phyloP scores from a whole-genome alignment of 1,140 invertebrate species.

The Drosophila kikkawai region DNA sequence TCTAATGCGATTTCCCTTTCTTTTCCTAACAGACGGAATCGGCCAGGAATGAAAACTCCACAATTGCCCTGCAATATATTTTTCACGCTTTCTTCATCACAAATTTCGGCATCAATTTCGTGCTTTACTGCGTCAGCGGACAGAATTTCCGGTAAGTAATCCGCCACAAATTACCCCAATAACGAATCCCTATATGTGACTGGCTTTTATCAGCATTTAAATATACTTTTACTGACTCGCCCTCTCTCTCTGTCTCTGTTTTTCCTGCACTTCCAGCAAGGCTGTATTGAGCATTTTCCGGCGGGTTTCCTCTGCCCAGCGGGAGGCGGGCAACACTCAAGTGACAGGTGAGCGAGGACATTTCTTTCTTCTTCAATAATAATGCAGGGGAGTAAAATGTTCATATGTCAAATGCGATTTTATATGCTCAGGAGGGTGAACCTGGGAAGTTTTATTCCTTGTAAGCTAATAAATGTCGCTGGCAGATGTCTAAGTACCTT shows the following conservation, averaged over 20 bases:
- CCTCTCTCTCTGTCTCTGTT: background rate
- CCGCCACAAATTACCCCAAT: constrained; percentile 27
- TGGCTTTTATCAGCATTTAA: constrained; percentile 27
- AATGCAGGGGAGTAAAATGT: background rate
- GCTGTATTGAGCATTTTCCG: constrained; percentile 81
- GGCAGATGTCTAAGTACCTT: constrained; percentile 12
- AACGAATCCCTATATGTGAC: constrained; percentile 38
- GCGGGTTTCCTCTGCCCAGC: constrained; percentile 71
- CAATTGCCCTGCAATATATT: constrained; percentile 80
- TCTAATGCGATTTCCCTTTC: constrained; percentile 1
- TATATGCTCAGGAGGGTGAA: background rate
- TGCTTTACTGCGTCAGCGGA: constrained; percentile 93
- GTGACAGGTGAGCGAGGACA: constrained; percentile 84
- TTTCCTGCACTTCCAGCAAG: constrained; percentile 57
- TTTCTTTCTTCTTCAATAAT: constrained; percentile 5
- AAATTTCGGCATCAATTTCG: constrained; percentile 94
- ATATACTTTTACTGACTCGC: constrained; percentile 15
- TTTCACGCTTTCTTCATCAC: constrained; percentile 89
- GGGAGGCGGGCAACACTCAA: constrained; percentile 83
- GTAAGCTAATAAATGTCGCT: constrained; percentile 19
- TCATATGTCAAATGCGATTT: constrained; percentile 27
- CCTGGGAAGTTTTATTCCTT: constrained; percentile 31
- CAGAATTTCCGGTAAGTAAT: constrained; percentile 90
- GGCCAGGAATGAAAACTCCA: constrained; percentile 62
- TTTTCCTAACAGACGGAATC: constrained; percentile 65